A percentile compares a stretch with the other conserved stretches of the same genome.
These are phyloP conservation scores for Eurystomus glaucurus DNA, from an alignment of 2,797 vertebrate species.

Conservation along the genomic window DNA sequence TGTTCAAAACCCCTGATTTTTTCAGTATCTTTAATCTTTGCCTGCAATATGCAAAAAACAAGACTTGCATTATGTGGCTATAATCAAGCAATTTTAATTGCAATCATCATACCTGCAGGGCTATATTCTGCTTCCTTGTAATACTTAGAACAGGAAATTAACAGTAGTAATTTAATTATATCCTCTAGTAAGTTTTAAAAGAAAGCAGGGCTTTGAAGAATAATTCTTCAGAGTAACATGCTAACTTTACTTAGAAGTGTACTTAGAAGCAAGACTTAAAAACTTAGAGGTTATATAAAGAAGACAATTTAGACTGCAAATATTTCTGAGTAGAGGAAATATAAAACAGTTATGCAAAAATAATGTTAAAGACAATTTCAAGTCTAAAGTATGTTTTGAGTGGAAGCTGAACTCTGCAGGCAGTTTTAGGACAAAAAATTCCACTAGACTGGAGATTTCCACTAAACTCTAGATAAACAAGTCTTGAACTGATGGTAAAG, in stretches of 20 bases:
- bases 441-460: not conserved
- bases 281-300: not conserved
- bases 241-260: not conserved
- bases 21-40: not conserved
- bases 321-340: not conserved
- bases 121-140: not conserved
- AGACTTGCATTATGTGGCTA: not conserved
- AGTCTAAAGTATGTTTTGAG: not conserved
- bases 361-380: not conserved
- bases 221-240: not conserved
- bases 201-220: not conserved
- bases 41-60: not conserved
- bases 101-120: not conserved
- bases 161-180: not conserved
- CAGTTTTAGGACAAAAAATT: not conserved
- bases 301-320: not conserved
- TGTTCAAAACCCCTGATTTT: not conserved
- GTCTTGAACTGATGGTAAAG: not conserved
- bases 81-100: slow-evolving; percentile 27
- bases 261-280: not conserved
- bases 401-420: not conserved
- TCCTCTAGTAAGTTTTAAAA: not conserved
- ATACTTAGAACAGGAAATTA: slow-evolving; percentile 13
- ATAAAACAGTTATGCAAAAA: not conserved
- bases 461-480: not conserved